Evolutionary conservation across 2,888 invertebrate genomes (phyloP).

Genomic region (Leptarthrus brevirostris): DNA sequence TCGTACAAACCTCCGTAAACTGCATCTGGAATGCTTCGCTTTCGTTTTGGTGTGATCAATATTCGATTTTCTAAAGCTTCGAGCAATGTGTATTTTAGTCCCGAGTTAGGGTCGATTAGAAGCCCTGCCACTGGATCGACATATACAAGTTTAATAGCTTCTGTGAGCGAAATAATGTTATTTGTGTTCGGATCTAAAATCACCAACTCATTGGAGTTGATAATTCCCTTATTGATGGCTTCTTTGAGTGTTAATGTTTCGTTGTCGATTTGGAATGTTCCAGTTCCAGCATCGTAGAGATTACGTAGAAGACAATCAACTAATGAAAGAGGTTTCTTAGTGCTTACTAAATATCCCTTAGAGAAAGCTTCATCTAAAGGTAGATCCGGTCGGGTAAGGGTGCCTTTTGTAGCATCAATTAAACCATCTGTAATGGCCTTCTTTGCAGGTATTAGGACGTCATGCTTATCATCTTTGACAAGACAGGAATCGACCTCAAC

Average conservation of each 20-base stretch:
- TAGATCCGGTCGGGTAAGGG: conserved; percentile 76
- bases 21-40: conserved; percentile 87
- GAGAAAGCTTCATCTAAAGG: conserved; percentile 83
- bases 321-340: conserved; percentile 82
- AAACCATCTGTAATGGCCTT: conserved; percentile 78
- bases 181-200: conserved; percentile 83
- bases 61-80: conserved; percentile 88
- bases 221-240: conserved; percentile 79
- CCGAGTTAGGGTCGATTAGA: conserved; percentile 79
- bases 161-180: conserved; percentile 81
- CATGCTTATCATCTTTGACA: conserved; percentile 79
- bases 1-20: conserved; percentile 93
- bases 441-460: conserved; percentile 74
- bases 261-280: conserved; percentile 77
- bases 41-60: conserved; percentile 83
- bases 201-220: conserved; percentile 81
- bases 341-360: conserved; percentile 83
- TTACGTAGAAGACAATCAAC: conserved; percentile 86
- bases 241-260: conserved; percentile 78
- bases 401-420: conserved; percentile 77
- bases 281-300: conserved; percentile 80
- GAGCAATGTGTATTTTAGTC: conserved; percentile 79
- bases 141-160: conserved; percentile 81
- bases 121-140: conserved; percentile 85
- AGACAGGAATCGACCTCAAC: conserved; percentile 78